Conservation (phyloP, 2,797 vertebrate species). For the Poecile montanus region DNA sequence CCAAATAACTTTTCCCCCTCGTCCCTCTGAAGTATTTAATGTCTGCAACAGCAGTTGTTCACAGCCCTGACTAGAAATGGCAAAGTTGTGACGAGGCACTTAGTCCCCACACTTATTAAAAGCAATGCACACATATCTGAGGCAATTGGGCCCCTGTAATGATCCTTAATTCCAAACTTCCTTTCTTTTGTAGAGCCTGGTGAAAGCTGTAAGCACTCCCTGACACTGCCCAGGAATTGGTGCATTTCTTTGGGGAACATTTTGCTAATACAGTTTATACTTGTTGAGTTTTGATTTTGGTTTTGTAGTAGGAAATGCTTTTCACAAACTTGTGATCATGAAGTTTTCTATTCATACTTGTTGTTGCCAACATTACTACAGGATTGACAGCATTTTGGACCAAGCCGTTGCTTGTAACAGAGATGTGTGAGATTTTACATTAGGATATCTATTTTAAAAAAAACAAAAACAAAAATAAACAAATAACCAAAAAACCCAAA, state of each 20-base stretch:
- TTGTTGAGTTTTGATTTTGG: background rate
- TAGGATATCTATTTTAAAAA: background rate
- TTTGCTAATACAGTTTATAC: background rate
- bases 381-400: background rate
- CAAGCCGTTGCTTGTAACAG: background rate
- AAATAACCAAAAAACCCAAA: background rate
- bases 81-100: background rate
- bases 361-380: background rate
- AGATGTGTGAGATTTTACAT: background rate
- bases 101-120: background rate
- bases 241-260: background rate
- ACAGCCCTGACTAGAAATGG: background rate
- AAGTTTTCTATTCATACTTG: background rate
- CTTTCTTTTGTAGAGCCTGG: conserved; percentile 24
- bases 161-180: conserved; percentile 54
- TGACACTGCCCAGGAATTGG: background rate
- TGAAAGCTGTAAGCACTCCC: conserved; percentile 1
- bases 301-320: background rate
- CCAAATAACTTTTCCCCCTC: background rate
- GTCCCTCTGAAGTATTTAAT: background rate
- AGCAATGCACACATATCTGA: background rate
- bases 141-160: background rate
- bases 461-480: background rate
- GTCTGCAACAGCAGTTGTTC: background rate
- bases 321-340: background rate